phyloP scores from a whole-genome alignment of 2,113 vertebrate species.

The Cardinalis cardinalis region DNA sequence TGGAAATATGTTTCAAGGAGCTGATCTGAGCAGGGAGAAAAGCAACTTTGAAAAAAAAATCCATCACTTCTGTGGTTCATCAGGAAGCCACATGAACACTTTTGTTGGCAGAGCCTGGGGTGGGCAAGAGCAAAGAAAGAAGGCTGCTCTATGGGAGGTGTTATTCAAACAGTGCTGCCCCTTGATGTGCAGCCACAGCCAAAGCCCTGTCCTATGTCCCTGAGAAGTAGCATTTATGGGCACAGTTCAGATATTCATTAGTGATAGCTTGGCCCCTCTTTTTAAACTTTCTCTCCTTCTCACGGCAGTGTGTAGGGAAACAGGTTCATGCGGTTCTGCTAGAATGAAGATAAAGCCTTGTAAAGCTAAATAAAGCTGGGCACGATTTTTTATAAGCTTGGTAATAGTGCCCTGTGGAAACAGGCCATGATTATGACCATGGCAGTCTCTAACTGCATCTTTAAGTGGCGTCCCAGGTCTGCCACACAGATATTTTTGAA shows the following conservation, averaged over 20 bases:
- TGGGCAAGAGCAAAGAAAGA: not conserved
- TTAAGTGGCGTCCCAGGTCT: not conserved
- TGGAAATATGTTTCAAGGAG: not conserved
- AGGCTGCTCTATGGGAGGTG: not conserved
- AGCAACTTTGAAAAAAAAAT: not conserved
- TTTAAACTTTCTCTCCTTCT: not conserved
- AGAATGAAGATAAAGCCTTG: not conserved
- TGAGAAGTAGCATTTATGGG: not conserved
- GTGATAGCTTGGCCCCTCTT: not conserved
- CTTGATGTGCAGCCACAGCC: not conserved
- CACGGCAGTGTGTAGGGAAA: not conserved
- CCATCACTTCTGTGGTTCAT: not conserved
- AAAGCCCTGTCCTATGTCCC: not conserved
- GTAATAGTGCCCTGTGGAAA: constrained; percentile 32
- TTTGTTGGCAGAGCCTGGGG: not conserved
- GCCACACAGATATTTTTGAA: not conserved
- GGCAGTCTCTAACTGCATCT: not conserved
- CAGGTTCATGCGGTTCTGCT: not conserved
- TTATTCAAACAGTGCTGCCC: not conserved
- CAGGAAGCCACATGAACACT: not conserved
- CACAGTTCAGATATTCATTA: not conserved
- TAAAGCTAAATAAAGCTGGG: constrained; percentile 25
- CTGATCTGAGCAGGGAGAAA: not conserved
- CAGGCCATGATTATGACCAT: not conserved
- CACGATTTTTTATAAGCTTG: constrained; percentile 8